Base-by-base conservation (phyloP, 2,797 vertebrate genomes). In the Galaxias olidus region DNA sequence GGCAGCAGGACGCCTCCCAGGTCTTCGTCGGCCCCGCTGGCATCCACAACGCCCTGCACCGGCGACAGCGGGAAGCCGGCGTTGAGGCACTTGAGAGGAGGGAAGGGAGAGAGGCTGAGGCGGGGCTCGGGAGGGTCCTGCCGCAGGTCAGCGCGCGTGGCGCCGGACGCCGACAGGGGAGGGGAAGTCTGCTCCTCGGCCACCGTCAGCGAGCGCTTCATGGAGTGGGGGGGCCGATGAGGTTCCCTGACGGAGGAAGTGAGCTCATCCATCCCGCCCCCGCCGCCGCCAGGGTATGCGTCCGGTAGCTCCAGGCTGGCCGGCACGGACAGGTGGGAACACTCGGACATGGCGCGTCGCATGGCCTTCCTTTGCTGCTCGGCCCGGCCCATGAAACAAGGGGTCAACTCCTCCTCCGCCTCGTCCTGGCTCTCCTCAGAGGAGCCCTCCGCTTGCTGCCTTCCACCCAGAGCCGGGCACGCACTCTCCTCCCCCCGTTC, bases 341-440 rank as follows among this genome's bases (percentile, higher is more conserved):
- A 96, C 70, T 98, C 97, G 0, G 97, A 99, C 93, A 98, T 94
- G 0, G 97, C 95, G n/a, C 96, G 91, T 10, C 94, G 87, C 92
- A 98, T 93, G 0, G 91, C 94, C 82, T 96, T 96, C 77, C 95
- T 93, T 82, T 95, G 96, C 63, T 92, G 93, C 57, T 94, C 89
- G 30, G 88, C 90, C 63, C 93, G 84, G 1, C 88, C 91, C 84
- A 90, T 89, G 51, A 89, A 85, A 64, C 87, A 91, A 0, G 89
- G 90, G 65, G 83, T 68, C 11, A 89, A 46, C 19, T 87, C 83
- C 54, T 68, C 70, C 6, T 72, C 68, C 8, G 80, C 86, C 15
- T 91, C 85, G 1, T 79, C 86, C 42, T 89, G 88, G 0, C 86
- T 87, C 3, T 94, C 93, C 45, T 93, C 93, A 14, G 84, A 90